Evolutionary conservation across 2,888 invertebrate genomes (phyloP).

Genomic region (Blastobasis lacticolella): DNA sequence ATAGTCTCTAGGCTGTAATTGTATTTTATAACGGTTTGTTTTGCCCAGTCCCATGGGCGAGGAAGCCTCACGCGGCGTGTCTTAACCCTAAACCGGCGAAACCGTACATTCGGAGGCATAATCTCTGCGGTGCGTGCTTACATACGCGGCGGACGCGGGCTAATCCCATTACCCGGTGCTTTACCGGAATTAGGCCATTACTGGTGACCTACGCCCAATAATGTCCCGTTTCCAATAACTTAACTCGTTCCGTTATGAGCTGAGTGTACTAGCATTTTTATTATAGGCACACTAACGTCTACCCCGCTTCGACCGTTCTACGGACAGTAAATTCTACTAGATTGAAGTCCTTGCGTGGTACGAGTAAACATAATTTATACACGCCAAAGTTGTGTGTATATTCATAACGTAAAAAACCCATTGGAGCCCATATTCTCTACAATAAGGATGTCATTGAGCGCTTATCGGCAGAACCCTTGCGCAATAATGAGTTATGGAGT

Average conservation of each 20-base stretch:
- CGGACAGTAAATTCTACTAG: no score
- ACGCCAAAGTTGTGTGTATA: no score
- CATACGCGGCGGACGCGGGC: conserved; percentile 24
- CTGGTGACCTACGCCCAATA: conserved; percentile 4
- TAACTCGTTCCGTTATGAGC: no score
- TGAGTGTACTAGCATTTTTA: no score
- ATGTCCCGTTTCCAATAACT: no score
- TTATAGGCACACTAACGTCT: no score
- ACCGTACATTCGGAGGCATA: conserved; percentile 50
- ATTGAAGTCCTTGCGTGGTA: no score
- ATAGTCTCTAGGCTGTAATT: background rate
- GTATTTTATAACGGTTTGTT: background rate
- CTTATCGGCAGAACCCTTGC: conserved; percentile 51
- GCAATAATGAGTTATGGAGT: conserved; percentile 64
- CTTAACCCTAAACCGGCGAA: conserved; percentile 67
- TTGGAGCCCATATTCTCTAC: conserved; percentile 22
- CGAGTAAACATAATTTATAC: no score
- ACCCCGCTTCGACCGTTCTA: no score
- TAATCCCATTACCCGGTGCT: conserved; percentile 55
- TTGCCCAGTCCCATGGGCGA: conserved; percentile 2
- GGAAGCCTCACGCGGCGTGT: conserved; percentile 39
- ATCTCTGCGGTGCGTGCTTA: conserved; percentile 37
- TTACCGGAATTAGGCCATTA: conserved; percentile 41
- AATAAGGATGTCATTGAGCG: conserved; percentile 42
- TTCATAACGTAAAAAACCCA: no score